Conservation (phyloP, 2,113 vertebrate species). For the Malurus alboscapulatus region DNA sequence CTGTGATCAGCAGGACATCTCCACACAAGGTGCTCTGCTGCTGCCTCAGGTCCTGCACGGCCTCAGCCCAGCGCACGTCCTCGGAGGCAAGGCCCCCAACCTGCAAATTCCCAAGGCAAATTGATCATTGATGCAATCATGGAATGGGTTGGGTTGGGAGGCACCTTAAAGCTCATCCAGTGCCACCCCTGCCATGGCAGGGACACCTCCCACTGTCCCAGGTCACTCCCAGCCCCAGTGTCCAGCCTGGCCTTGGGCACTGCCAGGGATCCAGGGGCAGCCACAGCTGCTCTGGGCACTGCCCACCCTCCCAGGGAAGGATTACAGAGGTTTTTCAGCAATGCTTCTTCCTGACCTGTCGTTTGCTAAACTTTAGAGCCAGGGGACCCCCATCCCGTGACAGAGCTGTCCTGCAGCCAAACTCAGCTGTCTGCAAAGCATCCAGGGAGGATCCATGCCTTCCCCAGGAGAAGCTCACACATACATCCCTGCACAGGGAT, state of each 20-base stretch:
- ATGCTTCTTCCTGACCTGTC: not conserved
- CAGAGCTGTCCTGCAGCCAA: not conserved
- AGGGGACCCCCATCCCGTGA: not conserved
- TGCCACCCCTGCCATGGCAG: not conserved
- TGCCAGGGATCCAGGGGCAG: not conserved
- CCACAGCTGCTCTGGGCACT: too few relatives aligned
- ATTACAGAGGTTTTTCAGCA: not conserved
- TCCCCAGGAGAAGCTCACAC: not conserved
- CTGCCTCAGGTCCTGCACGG: slow-evolving; percentile 78
- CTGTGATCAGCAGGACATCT: slow-evolving; percentile 86
- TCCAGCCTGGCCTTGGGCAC: not conserved
- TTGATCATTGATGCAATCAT: not conserved
- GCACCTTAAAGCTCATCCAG: accelerated
- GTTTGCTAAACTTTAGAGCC: not conserved
- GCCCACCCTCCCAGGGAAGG: accelerated
- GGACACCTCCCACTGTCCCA: not conserved
- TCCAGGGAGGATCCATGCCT: not conserved
- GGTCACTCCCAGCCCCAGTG: not conserved
- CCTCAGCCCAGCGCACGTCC: slow-evolving; percentile 91
- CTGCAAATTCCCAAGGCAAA: slow-evolving; percentile 62
- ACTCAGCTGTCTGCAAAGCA: not conserved
- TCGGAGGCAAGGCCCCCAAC: slow-evolving; percentile 90
- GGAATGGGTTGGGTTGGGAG: not conserved
- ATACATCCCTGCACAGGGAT: not conserved
- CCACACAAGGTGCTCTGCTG: slow-evolving; percentile 90